Evolutionary conservation across 2,888 invertebrate species (phyloP).

Genomic region (Melipona bicolor): DNA sequence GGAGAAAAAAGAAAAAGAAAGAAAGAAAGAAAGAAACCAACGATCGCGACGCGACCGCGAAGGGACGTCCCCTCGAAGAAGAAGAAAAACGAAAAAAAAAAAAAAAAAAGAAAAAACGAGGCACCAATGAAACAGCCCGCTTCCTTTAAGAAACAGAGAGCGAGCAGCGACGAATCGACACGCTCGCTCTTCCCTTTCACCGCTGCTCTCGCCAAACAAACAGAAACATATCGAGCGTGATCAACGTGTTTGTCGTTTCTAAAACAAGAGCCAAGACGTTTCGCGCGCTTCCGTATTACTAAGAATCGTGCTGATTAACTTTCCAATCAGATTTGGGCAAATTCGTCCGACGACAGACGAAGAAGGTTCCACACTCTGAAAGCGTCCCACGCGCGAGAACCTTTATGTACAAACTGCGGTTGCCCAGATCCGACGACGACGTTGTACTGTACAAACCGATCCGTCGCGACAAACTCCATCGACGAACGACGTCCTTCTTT

Average conservation of each 20-base stretch:
- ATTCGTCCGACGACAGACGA: not conserved
- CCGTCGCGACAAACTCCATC: slow-evolving; percentile 39
- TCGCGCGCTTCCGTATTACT: not conserved
- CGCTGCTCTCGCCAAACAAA: slow-evolving; percentile 39
- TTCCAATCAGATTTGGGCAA: slow-evolving; percentile 25
- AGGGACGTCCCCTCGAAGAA: not conserved
- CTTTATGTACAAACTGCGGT: slow-evolving; percentile 47
- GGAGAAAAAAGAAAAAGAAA: too few relatives aligned
- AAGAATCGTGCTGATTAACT: too few relatives aligned
- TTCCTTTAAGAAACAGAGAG: not conserved
- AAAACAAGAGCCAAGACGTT: slow-evolving; percentile 11
- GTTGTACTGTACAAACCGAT: slow-evolving; percentile 60
- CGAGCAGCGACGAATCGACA: slow-evolving; percentile 19
- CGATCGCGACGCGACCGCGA: not conserved
- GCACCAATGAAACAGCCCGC: not conserved
- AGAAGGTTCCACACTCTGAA: not conserved
- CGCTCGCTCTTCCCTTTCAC: not conserved
- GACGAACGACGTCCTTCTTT: slow-evolving; percentile 7
- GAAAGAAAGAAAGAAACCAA: not conserved
- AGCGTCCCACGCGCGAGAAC: not conserved
- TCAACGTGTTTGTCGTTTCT: slow-evolving; percentile 23
- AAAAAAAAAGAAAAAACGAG: not conserved
- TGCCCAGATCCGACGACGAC: slow-evolving; percentile 43
- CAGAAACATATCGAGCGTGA: slow-evolving; percentile 64
- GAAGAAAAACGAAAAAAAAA: not conserved